Conservation (phyloP, 2,888 invertebrate species). For the Aplocera efformata region DNA sequence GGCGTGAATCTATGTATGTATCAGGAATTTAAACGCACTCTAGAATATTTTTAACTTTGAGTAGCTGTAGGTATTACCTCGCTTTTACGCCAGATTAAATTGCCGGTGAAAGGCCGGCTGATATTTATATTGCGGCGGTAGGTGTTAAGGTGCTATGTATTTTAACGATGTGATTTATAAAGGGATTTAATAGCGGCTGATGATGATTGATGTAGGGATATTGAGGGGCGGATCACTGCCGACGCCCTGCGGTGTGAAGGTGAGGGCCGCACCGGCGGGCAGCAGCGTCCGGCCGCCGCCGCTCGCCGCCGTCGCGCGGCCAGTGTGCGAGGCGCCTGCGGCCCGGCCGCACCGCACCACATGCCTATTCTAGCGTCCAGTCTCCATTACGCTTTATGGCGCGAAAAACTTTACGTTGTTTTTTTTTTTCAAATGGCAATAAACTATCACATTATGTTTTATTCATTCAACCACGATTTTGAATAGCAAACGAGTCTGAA, state of each 20-base stretch:
- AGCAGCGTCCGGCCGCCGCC: too few species aligned
- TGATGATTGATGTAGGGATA: conserved; percentile 43
- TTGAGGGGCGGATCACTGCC: conserved; percentile 41
- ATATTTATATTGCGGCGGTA: conserved; percentile 12
- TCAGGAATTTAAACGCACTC: too few species aligned
- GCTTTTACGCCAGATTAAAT: conserved; percentile 10
- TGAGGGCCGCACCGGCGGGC: conserved; percentile 45
- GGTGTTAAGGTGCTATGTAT: conserved; percentile 24
- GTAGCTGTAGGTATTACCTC: neutral
- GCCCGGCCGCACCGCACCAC: conserved; percentile 57
- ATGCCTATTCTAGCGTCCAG: conserved; percentile 40
- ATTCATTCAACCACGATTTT: conserved; percentile 42
- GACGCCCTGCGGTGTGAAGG: conserved; percentile 45
- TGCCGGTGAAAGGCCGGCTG: conserved; percentile 14
- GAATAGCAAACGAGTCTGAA: conserved; percentile 34
- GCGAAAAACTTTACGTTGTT: conserved; percentile 51
- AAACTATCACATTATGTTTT: conserved; percentile 41
- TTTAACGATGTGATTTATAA: conserved; percentile 29
- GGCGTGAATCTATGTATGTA: too few species aligned
- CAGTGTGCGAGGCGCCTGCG: conserved; percentile 74
- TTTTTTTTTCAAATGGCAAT: conserved; percentile 41
- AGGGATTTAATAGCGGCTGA: conserved; percentile 37
- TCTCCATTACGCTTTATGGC: conserved; percentile 35
- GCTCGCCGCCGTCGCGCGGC: conserved; percentile 34
- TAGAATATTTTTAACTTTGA: conserved; percentile 24